phyloP scores from a whole-genome alignment of 1,140 invertebrate genomes.

The Tachypleus tridentatus region DNA sequence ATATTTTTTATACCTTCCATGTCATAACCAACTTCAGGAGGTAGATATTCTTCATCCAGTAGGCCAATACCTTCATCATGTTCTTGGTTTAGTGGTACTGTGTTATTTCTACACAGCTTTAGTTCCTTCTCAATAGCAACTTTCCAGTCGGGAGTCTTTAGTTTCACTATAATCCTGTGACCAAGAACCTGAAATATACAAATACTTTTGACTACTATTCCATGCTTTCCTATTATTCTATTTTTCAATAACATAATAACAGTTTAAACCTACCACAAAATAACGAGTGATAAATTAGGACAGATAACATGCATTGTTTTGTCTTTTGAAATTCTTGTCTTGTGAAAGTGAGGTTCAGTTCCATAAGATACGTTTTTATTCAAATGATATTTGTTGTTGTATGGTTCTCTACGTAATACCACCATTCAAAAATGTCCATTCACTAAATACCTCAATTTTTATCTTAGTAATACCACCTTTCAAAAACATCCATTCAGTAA shows the following conservation, averaged over 20 bases:
- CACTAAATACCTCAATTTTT: no score
- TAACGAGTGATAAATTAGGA: not conserved
- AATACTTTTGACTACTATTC: not conserved
- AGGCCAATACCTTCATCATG: slow-evolving; percentile 26
- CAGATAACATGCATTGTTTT: not conserved
- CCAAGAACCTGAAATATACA: slow-evolving; percentile 46
- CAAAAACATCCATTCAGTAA: no score
- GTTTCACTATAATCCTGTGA: slow-evolving; percentile 51
- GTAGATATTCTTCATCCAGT: slow-evolving; percentile 5
- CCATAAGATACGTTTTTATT: not conserved
- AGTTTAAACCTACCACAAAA: not conserved
- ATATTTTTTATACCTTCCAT: slow-evolving; percentile 13
- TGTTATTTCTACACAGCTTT: slow-evolving; percentile 66
- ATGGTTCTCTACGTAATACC: slow-evolving; percentile 6
- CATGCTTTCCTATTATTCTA: not conserved
- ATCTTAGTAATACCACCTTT: no score
- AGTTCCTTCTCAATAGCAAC: slow-evolving; percentile 66
- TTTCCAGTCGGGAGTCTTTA: slow-evolving; percentile 76
- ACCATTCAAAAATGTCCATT: no score
- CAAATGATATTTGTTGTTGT: slow-evolving; percentile 7
- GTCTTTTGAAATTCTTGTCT: no score
- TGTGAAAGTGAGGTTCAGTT: not conserved
- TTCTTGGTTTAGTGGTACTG: slow-evolving; percentile 45
- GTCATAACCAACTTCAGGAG: slow-evolving; percentile 29
- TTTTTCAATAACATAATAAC: not conserved